Evolutionary conservation across 1,140 invertebrate species (phyloP).

Genomic region (Euschistus heros): DNA sequence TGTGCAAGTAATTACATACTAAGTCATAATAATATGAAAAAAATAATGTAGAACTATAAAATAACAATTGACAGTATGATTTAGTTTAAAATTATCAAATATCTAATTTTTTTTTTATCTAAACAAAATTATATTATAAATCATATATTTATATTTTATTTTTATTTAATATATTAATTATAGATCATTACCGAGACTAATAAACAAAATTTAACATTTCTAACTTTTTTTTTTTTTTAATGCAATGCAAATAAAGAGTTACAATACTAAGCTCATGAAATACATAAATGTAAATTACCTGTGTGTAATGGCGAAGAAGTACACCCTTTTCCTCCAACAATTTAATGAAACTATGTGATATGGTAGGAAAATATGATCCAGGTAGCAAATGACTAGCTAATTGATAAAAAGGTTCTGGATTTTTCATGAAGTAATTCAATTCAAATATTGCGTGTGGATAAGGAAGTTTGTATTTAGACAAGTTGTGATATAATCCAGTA

Average conservation of each 20-base stretch:
- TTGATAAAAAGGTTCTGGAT: conserved; percentile 77
- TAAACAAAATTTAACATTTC: background rate
- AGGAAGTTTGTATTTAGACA: conserved; percentile 83
- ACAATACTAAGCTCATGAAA: background rate
- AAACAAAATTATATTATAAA: too few relatives aligned
- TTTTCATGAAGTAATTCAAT: conserved; percentile 65
- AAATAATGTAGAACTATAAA: too few relatives aligned
- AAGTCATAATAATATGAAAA: too few relatives aligned
- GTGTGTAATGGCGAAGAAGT: conserved; percentile 71
- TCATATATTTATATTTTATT: too few relatives aligned
- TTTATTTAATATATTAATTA: too few relatives aligned
- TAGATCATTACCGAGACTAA: too few relatives aligned
- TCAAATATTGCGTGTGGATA: conserved; percentile 95
- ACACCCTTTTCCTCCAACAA: conserved; percentile 69
- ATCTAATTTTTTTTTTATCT: too few relatives aligned
- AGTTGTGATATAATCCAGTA: conserved; percentile 84
- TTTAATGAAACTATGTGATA: conserved; percentile 73
- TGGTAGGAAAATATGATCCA: conserved; percentile 67
- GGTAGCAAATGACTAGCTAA: conserved; percentile 80
- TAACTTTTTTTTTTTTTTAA: background rate
- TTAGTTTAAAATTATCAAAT: too few relatives aligned
- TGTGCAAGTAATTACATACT: too few relatives aligned
- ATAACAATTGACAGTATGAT: too few relatives aligned
- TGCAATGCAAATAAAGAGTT: background rate
- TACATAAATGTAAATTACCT: conserved; percentile 24